phyloP scores from a whole-genome alignment of 2,888 invertebrate genomes.

The Zygaena filipendulae region DNA sequence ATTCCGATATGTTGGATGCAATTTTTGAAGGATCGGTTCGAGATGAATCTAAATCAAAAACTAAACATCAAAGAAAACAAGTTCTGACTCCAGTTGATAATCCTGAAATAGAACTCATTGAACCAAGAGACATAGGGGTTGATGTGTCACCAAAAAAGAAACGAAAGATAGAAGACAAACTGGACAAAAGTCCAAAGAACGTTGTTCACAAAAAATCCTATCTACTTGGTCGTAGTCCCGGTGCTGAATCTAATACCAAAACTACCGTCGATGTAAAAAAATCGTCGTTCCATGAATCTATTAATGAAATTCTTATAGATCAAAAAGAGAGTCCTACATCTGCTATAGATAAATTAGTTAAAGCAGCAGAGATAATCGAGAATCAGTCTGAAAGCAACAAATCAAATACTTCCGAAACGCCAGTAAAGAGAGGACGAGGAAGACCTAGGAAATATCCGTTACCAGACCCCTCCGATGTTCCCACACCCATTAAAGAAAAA shows the following conservation, averaged over 20 bases:
- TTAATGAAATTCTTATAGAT: constrained; percentile 23
- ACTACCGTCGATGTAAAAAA: constrained; percentile 20
- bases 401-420: constrained; percentile 25
- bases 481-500: too few species aligned
- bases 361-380: constrained; percentile 56
- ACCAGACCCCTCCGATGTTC: constrained; percentile 32
- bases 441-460: constrained; percentile 56
- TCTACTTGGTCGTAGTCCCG: constrained; percentile 34
- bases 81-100: constrained; percentile 55
- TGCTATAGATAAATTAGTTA: constrained; percentile 56
- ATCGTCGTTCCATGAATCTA: constrained; percentile 23
- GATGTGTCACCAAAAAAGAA: constrained; percentile 49
- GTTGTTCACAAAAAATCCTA: constrained; percentile 52
- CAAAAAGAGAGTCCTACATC: constrained; percentile 34
- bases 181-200: constrained; percentile 35
- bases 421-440: constrained; percentile 52
- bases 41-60: constrained; percentile 41
- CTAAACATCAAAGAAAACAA: constrained; percentile 60
- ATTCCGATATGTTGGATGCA: constrained; percentile 36
- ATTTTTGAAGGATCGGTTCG: constrained; percentile 30
- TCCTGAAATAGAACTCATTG: constrained; percentile 55
- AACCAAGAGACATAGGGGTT: constrained; percentile 43
- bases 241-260: constrained; percentile 24
- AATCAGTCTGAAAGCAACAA: constrained; percentile 39
- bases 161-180: constrained; percentile 40